phyloP scores from a whole-genome alignment of 1,140 invertebrate genomes.

The Apis laboriosa region DNA sequence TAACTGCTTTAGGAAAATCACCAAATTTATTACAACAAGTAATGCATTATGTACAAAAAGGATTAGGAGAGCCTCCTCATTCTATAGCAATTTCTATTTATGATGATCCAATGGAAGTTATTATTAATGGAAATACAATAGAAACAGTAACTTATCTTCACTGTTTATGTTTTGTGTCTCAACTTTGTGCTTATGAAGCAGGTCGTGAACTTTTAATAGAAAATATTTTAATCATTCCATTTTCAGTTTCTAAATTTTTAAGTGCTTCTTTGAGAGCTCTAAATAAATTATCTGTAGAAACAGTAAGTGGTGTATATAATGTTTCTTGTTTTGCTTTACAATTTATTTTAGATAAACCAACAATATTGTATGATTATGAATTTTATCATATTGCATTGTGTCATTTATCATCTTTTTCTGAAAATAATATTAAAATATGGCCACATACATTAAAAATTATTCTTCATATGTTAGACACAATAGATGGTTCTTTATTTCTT shows the following conservation, averaged over 20 bases:
- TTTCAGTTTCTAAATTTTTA: constrained; percentile 70
- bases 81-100: constrained; percentile 65
- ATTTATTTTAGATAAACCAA: constrained; percentile 67
- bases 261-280: constrained; percentile 67
- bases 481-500: constrained; percentile 73
- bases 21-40: constrained; percentile 70
- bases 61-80: constrained; percentile 66
- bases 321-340: constrained; percentile 66
- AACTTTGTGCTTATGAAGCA: constrained; percentile 69
- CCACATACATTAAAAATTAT: constrained; percentile 74
- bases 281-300: constrained; percentile 68
- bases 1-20: constrained; percentile 69
- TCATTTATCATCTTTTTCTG: constrained; percentile 64
- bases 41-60: constrained; percentile 60
- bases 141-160: constrained; percentile 76
- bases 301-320: constrained; percentile 72
- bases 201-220: constrained; percentile 70
- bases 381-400: constrained; percentile 72
- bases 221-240: constrained; percentile 58
- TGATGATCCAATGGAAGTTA: constrained; percentile 72
- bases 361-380: constrained; percentile 66
- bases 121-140: constrained; percentile 75
- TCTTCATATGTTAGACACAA: constrained; percentile 71
- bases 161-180: constrained; percentile 71
- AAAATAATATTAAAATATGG: constrained; percentile 71